Evolutionary conservation across 2,113 vertebrate genomes (phyloP).

Genomic region (Saguinus imperator): DNA sequence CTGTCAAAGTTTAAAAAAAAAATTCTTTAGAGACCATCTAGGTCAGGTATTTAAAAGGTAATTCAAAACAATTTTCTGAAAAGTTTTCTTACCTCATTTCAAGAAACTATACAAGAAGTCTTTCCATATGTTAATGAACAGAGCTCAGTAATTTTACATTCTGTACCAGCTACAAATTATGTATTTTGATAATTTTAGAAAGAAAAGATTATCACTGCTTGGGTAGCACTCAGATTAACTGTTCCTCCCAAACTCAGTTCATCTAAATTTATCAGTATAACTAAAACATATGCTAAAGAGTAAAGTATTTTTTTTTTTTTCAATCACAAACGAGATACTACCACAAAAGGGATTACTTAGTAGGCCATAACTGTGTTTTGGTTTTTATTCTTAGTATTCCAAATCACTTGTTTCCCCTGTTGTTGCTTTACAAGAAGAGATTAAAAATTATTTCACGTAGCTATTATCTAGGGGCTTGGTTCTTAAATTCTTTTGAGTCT

Average conservation of each 20-base stretch:
- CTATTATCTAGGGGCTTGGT: background rate
- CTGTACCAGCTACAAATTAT: constrained; percentile 23
- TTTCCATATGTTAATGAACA: constrained; percentile 18
- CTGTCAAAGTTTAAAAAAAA: constrained; percentile 32
- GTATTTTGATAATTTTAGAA: constrained; percentile 9
- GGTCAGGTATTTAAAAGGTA: constrained; percentile 47
- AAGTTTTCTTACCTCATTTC: constrained; percentile 43
- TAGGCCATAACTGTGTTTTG: background rate
- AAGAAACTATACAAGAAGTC: constrained; percentile 55
- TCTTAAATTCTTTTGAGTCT: constrained; percentile 31
- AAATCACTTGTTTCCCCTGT: background rate
- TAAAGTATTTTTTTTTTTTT: background rate
- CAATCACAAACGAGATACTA: constrained; percentile 12
- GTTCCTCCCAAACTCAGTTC: constrained; percentile 33
- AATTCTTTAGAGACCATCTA: constrained; percentile 22
- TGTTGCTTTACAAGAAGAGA: constrained; percentile 1
- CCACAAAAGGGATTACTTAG: background rate
- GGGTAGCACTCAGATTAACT: background rate
- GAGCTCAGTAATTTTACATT: constrained; percentile 38
- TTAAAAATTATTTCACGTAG: background rate
- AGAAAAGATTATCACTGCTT: constrained; percentile 28
- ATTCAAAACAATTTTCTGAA: constrained; percentile 47
- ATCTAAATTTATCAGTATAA: constrained; percentile 5
- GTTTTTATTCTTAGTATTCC: background rate
- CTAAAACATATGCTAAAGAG: background rate